Conservation (phyloP, 92 coral and sea anemone genomes). For the Heteractis magnifica region DNA sequence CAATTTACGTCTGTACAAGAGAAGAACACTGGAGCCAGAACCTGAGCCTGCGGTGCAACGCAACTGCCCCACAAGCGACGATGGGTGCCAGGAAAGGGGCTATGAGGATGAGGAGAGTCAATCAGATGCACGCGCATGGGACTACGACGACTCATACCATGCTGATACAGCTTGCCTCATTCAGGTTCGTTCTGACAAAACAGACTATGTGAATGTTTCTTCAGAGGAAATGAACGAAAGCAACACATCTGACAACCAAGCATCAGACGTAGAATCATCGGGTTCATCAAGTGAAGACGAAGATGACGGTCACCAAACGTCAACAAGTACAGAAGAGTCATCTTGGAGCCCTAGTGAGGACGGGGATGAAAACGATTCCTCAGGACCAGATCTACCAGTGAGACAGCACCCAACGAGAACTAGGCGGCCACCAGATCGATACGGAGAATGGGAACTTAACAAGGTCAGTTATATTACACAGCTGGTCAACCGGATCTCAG, state of each 20-base stretch:
- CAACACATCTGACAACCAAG: neutral
- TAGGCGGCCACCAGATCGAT: neutral
- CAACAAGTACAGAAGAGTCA: neutral
- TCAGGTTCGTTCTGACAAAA: neutral
- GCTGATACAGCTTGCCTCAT: neutral
- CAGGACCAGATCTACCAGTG: neutral
- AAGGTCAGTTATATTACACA: neutral
- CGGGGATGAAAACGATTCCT: neutral
- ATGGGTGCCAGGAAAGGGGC: neutral
- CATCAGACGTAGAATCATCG: neutral
- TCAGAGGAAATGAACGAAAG: neutral
- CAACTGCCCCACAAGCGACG: neutral
- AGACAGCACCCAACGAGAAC: neutral
- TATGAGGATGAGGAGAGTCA: neutral
- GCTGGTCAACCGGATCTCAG: neutral
- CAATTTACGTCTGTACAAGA: too few relatives aligned
- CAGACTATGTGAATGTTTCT: neutral
- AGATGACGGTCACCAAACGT: neutral
- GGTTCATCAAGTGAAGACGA: neutral
- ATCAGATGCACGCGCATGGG: neutral
- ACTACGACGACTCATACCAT: neutral
- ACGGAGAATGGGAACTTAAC: constrained; percentile 7
- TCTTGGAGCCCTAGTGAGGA: neutral
- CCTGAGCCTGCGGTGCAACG: neutral
- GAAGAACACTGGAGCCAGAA: neutral